Conservation (phyloP, 2,888 invertebrate species). For the Eremobia ochroleuca region DNA sequence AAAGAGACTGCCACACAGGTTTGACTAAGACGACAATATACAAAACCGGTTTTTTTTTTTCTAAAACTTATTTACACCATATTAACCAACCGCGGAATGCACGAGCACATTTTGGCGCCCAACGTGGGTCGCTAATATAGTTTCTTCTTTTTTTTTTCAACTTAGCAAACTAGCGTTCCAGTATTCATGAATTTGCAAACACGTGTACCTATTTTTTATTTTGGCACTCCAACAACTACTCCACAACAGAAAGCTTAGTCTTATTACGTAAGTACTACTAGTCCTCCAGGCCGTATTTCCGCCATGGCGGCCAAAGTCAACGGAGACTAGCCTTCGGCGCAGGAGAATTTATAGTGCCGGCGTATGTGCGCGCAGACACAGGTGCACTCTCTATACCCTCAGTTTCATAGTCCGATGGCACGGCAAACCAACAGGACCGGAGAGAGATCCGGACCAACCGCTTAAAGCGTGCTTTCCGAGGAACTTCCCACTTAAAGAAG, state of each 20-base stretch:
- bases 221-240: neutral
- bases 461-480: neutral
- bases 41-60: neutral
- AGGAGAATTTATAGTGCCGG: neutral
- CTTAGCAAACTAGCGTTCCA: too few species aligned
- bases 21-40: neutral
- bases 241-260: neutral
- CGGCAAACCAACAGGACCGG: neutral
- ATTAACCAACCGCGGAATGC: neutral
- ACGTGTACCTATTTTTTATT: neutral
- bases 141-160: neutral
- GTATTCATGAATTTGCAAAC: neutral
- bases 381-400: neutral
- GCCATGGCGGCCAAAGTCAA: neutral
- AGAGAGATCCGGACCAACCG: neutral
- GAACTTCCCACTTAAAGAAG: neutral
- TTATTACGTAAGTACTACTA: neutral
- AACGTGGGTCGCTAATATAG: slow-evolving; percentile 16
- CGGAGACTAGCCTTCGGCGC: neutral
- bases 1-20: neutral
- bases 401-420: neutral
- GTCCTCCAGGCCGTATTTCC: neutral
- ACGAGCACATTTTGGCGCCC: slow-evolving; percentile 32
- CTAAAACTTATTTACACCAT: neutral
- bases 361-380: neutral